Evolutionary conservation across 2,113 vertebrate genomes (phyloP).

Genomic region (Oryzias javanicus): DNA sequence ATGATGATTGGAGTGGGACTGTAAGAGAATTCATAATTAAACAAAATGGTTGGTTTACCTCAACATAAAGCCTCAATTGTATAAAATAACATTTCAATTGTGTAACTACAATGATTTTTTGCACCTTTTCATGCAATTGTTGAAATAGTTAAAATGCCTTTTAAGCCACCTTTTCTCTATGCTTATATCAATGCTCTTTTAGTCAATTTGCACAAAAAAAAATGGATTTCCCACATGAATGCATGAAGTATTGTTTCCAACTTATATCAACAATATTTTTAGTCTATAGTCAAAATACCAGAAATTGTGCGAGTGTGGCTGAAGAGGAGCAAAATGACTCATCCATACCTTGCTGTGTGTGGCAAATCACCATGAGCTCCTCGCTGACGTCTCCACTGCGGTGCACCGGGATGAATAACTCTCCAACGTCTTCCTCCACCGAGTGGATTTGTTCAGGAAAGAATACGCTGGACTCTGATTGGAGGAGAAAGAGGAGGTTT

Average conservation of each 20-base stretch:
- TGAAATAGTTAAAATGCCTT: too few relatives aligned
- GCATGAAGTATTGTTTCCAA: background rate
- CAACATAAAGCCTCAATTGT: too few relatives aligned
- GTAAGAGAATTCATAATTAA: too few relatives aligned
- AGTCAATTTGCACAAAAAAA: too few relatives aligned
- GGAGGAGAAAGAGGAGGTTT: background rate
- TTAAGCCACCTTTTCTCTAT: too few relatives aligned
- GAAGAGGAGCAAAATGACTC: slow-evolving; percentile 23
- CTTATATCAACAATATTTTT: background rate
- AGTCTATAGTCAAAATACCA: background rate
- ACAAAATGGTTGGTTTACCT: too few relatives aligned
- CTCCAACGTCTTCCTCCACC: slow-evolving; percentile 87
- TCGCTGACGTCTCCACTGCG: slow-evolving; percentile 89
- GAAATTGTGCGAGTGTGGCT: background rate
- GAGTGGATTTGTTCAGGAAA: slow-evolving; percentile 83
- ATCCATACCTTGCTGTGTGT: slow-evolving; percentile 87
- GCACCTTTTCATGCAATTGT: too few relatives aligned
- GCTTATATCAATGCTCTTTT: too few relatives aligned
- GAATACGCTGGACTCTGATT: slow-evolving; percentile 90
- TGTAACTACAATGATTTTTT: too few relatives aligned
- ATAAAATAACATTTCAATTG: too few relatives aligned
- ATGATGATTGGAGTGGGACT: too few relatives aligned
- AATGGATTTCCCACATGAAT: too few relatives aligned
- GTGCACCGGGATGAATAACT: slow-evolving; percentile 87
- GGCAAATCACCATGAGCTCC: slow-evolving; percentile 93